A percentile compares a stretch with the other conserved stretches of the same genome.
These are phyloP conservation scores for Mythimna vitellina DNA, from an alignment of 2,888 invertebrate genomes.

Conservation along the genomic window DNA sequence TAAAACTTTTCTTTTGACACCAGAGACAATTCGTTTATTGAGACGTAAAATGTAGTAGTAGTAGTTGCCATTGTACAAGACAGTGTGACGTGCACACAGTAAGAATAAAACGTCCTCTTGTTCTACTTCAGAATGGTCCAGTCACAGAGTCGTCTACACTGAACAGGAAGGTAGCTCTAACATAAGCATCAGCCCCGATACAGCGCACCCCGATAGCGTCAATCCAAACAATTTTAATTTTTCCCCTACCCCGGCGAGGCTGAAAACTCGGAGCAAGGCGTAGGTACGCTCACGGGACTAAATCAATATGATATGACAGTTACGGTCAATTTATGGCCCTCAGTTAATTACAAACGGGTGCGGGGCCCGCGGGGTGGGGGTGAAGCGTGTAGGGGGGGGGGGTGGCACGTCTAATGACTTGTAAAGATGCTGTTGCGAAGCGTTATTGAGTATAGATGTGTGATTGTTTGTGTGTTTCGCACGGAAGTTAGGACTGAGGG, in stretches of 20 bases:
- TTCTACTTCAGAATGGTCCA: background rate
- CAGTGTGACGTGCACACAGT: slow-evolving; percentile 5
- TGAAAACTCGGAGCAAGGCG: slow-evolving; percentile 77
- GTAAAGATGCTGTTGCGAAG: slow-evolving; percentile 83
- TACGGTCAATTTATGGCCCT: slow-evolving; percentile 90
- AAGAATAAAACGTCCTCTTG: slow-evolving; percentile 23
- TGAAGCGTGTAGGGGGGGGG: slow-evolving; percentile 54
- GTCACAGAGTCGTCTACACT: background rate
- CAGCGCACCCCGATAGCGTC: slow-evolving; percentile 73
- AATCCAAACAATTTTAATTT: slow-evolving; percentile 79
- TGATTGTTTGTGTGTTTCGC: slow-evolving; percentile 65
- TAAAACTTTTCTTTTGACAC: slow-evolving; percentile 20
- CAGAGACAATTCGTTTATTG: slow-evolving; percentile 12
- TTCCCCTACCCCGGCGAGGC: slow-evolving; percentile 72
- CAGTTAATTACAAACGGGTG: slow-evolving; percentile 90
- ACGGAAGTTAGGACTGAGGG: slow-evolving; percentile 31
- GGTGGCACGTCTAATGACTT: slow-evolving; percentile 86
- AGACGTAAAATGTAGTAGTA: slow-evolving; percentile 24
- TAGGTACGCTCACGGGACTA: slow-evolving; percentile 83
- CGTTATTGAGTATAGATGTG: slow-evolving; percentile 70
- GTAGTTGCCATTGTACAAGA: slow-evolving; percentile 13
- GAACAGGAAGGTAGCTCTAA: slow-evolving; percentile 21
- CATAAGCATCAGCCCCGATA: slow-evolving; percentile 54
- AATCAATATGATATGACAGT: slow-evolving; percentile 91
- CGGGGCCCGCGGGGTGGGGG: slow-evolving; percentile 66